Base-by-base conservation (phyloP, 1,140 invertebrate genomes). In the Galleria mellonella region DNA sequence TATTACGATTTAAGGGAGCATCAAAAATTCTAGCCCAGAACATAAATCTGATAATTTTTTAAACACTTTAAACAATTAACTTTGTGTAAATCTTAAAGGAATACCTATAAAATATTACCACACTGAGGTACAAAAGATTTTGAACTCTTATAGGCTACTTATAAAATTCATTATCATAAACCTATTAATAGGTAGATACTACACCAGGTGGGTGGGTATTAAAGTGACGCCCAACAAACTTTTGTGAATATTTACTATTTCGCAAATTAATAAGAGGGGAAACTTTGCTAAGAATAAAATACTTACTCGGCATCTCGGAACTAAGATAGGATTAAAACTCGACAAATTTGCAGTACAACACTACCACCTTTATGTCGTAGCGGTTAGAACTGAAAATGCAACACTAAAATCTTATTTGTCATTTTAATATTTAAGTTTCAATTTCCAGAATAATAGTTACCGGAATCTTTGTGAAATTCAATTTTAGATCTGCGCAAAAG, bases 401-500 rank as follows among this genome's bases (percentile, higher is more conserved):
- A 35, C 9, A 38, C 6, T 23, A 23, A 3, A n/a, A 6, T 23
- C 2, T 6, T 23, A 23, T 23, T 23, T 23, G 17, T 23, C 17
- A 23, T 23, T 23, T 23, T 23, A 23, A 23, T 36, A 39, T 36
- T 55, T 48, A 45, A 55, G 44, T 55, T 50, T 47, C 43, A 37
- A 39, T 51, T 45, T 28, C 6, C 35, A 47, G 48, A 48, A 56
- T 49, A 56, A 56, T 51, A 45, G 41, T 29, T 15, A 36, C 33
- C 13, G 35, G 49, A 49, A 41, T 50, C 37, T 48, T 32, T 28
- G 44, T 38, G 54, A 44, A 56, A 56, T 56, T 51, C 48, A 56
- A 56, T 56, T 56, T 48, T 36, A 43, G 30, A 52, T 47, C 42
- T 37, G 14, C 31, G 9, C 48, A 47, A 56, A 51, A 45, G 44